These are phyloP conservation scores for Pipra filicauda DNA, from an alignment of 2,113 vertebrate genomes.

Conservation along the genomic window DNA sequence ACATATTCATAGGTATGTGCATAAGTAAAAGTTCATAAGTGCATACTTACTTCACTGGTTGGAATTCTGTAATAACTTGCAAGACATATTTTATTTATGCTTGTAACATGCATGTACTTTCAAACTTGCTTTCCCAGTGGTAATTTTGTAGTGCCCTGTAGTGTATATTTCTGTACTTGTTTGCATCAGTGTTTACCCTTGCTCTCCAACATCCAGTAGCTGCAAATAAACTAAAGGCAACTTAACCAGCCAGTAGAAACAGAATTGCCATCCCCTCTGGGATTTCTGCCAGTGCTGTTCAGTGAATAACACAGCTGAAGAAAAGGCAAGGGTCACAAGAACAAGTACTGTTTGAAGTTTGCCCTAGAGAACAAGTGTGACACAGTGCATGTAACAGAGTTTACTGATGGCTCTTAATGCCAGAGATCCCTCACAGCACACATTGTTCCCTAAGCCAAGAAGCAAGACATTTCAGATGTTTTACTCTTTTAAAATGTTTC, in stretches of 20 bases:
- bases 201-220: neutral
- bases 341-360: neutral
- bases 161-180: neutral
- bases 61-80: neutral
- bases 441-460: neutral
- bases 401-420: neutral
- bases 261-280: neutral
- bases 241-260: neutral
- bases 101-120: neutral
- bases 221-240: neutral
- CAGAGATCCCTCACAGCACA: neutral
- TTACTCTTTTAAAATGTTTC: neutral
- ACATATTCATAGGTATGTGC: too few species aligned
- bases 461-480: neutral
- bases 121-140: neutral
- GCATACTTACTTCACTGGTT: neutral
- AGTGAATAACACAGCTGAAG: neutral
- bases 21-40: neutral
- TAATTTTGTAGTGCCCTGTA: neutral
- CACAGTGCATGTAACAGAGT: neutral
- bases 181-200: neutral
- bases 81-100: neutral
- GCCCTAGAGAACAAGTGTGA: neutral
- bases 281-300: neutral
- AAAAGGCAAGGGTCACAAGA: neutral